Conservation (phyloP, 2,888 invertebrate species). For the Bedellia somnulentella region DNA sequence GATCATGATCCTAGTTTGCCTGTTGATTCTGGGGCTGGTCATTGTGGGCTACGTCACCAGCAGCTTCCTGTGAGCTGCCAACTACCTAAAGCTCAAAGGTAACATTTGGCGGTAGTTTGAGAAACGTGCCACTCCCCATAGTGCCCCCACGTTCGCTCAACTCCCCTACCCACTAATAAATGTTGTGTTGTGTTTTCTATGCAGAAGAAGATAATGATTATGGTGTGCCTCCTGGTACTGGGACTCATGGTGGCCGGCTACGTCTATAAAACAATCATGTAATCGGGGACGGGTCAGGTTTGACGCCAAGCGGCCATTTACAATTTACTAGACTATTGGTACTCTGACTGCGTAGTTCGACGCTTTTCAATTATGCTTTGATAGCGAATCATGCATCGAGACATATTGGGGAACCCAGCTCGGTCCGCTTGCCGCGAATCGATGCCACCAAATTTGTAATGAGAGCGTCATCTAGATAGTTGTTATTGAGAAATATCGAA, state of each 20-base stretch:
- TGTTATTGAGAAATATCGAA: too few relatives aligned
- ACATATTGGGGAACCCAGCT: too few relatives aligned
- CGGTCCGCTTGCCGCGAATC: too few relatives aligned
- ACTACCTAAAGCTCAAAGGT: conserved; percentile 46
- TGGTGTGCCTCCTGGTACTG: conserved; percentile 83
- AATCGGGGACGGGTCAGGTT: conserved; percentile 49
- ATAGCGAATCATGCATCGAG: conserved; percentile 1
- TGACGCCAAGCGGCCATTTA: conserved; percentile 26
- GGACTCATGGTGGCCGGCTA: conserved; percentile 66
- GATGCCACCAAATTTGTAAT: too few relatives aligned
- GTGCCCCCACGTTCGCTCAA: too few relatives aligned
- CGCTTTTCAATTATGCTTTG: conserved; percentile 1
- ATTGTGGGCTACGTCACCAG: conserved; percentile 71
- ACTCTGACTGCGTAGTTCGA: conserved; percentile 18
- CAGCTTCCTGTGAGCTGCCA: conserved; percentile 57
- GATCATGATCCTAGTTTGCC: conserved; percentile 90
- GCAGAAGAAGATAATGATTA: conserved; percentile 80
- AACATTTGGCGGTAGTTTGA: conserved; percentile 10
- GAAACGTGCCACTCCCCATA: not conserved
- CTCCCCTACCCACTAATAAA: not conserved
- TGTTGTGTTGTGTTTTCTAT: not conserved
- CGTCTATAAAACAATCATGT: conserved; percentile 58
- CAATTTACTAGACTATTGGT: not conserved
- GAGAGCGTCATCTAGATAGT: too few relatives aligned
- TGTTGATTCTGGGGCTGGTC: conserved; percentile 80